These are phyloP conservation scores for Xenotilapia longispinis DNA, from an alignment of 2,113 vertebrate genomes.

Conservation along the genomic window DNA sequence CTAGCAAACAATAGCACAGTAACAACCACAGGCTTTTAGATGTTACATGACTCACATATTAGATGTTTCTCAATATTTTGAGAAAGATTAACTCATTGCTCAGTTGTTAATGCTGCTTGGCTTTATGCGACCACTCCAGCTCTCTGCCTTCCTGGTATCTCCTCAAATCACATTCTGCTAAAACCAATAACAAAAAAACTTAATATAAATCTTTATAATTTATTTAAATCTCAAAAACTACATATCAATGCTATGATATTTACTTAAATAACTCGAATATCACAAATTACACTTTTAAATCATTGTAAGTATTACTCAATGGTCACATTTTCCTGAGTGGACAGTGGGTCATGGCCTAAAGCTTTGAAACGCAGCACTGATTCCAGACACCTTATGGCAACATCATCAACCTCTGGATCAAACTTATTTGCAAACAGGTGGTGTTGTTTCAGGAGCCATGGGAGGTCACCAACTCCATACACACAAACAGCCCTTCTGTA, in stretches of 20 bases:
- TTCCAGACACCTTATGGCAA: conserved; percentile 81
- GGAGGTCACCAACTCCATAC: conserved; percentile 81
- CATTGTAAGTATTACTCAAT: background rate
- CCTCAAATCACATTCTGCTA: background rate
- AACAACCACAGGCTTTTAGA: background rate
- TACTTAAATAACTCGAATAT: background rate
- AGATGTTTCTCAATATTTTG: background rate
- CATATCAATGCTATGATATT: background rate
- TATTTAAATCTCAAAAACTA: background rate
- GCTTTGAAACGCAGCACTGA: conserved; percentile 75
- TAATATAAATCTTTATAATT: background rate
- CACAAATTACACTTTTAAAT: background rate
- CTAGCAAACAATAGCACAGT: background rate
- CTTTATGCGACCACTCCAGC: background rate
- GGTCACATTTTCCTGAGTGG: background rate
- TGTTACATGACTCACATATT: background rate
- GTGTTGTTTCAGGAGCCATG: conserved; percentile 78
- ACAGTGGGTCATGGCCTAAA: conserved; percentile 18
- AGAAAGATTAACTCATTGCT: background rate
- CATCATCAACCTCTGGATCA: conserved; percentile 78
- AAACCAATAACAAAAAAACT: background rate
- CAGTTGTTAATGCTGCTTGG: background rate
- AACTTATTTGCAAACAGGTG: conserved; percentile 94
- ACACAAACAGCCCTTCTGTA: conserved; percentile 76
- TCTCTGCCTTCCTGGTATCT: background rate